Conservation (phyloP, 1,140 invertebrate species). For the Belonocnema kinseyi region DNA sequence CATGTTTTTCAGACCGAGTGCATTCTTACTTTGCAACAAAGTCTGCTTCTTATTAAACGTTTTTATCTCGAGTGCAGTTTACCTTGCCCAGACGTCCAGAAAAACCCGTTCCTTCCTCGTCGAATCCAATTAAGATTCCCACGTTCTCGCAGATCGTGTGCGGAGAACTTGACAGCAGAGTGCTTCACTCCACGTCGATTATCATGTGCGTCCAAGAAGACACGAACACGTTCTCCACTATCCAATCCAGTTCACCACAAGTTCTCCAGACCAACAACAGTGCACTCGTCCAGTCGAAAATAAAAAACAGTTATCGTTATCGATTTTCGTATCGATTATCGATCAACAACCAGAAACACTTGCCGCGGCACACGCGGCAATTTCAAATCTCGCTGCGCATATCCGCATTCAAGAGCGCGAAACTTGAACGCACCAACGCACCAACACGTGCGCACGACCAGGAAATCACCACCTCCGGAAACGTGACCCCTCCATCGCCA, state of each 20-base stretch:
- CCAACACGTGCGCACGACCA: not conserved
- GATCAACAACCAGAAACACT: not conserved
- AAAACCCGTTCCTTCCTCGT: not conserved
- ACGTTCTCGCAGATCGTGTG: slow-evolving; percentile 21
- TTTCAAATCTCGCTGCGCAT: not conserved
- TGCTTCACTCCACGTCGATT: slow-evolving; percentile 2
- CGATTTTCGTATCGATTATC: not conserved
- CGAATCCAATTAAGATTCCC: slow-evolving; percentile 30
- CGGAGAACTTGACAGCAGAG: not conserved
- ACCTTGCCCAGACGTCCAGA: not conserved
- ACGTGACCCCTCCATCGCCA: no score
- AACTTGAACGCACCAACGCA: not conserved
- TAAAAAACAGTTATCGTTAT: not conserved
- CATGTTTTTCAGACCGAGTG: not conserved
- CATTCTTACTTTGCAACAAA: slow-evolving; percentile 1
- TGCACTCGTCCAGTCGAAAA: not conserved
- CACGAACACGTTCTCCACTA: slow-evolving; percentile 12
- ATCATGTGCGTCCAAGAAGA: slow-evolving; percentile 21
- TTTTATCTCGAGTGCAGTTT: not conserved
- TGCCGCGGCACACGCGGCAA: not conserved
- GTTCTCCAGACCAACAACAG: not conserved
- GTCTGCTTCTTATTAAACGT: not conserved
- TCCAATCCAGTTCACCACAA: not conserved
- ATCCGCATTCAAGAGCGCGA: not conserved
- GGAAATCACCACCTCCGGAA: no score